Base-by-base conservation (phyloP, 2,797 vertebrate species). In the Anabas testudineus region DNA sequence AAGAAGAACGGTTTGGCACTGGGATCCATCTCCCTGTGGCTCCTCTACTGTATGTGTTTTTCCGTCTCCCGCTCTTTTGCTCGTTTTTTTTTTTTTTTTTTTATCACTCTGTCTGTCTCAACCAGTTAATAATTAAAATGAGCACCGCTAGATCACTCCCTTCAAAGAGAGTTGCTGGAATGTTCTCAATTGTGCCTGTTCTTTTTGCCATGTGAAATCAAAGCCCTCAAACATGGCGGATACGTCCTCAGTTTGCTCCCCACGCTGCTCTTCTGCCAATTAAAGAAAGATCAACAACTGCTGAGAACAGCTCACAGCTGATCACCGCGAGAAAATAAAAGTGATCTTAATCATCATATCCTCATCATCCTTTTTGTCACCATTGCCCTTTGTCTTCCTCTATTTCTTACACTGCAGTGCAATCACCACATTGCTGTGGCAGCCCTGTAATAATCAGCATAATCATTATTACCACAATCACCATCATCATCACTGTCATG, bases 111-210 rank as follows among this genome's bases (percentile, higher is more conserved):
- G 81, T 80, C 83, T 82, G 36, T 78, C 80, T 78, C 82, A 64
- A 64, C 57, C 87, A 86, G 81, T 92, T 88, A 91, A 93, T 91
- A 91, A 91, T 92, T 93, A 83, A 91, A 92, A 91, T 89, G 86
- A 92, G 88, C 83, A 66, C 80, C 76, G 87, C 79, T 79, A 73
- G 87, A 89, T 88, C 85, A 56, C 65, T 82, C 77, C 83, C 87
- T 89, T 93, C 90, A 91, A 91, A 93, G 87, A 53, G 82, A 76
- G 82, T 70, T 80, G 81, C 85, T 85, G 87, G 85, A 86, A 88
- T 74, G 78, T 88, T 89, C 86, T 88, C 84, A 71, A 85, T 67
- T 68, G 83, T 82, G 83, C 79, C 80, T 82, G 85, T 81, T 84
- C 76, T 85, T 39, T 88, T 85, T 87, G 89, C 91, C 87, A 78